Percentiles rank a stretch among this genome's conserved stretches.
Conservation (phyloP, 1,140 invertebrate genomes). For the Zelostemma sp. region DNA sequence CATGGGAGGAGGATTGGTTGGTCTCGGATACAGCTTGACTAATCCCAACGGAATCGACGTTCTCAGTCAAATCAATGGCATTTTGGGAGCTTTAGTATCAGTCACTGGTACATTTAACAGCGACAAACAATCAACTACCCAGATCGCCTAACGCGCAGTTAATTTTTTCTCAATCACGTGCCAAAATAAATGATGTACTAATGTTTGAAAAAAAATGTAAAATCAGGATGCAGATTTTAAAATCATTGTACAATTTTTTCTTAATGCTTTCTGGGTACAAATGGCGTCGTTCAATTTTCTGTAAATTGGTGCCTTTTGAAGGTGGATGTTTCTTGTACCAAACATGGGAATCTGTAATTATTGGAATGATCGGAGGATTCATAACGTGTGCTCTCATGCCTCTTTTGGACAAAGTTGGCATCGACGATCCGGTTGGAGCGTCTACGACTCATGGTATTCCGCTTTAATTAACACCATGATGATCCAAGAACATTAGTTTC, state of each 20-base stretch:
- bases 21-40: constrained; percentile 77
- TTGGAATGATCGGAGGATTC: constrained; percentile 84
- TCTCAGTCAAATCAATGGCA: constrained; percentile 89
- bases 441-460: constrained; percentile 86
- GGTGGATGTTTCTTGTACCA: constrained; percentile 91
- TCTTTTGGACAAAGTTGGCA: constrained; percentile 79
- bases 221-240: too few relatives aligned
- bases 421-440: constrained; percentile 94
- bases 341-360: constrained; percentile 87
- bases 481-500: too few relatives aligned
- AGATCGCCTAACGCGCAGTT: too few relatives aligned
- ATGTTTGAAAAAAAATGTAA: too few relatives aligned
- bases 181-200: too few relatives aligned
- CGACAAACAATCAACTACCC: too few relatives aligned
- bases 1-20: constrained; percentile 87
- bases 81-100: constrained; percentile 87
- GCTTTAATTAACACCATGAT: too few relatives aligned
- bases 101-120: constrained; percentile 84
- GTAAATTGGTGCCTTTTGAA: constrained; percentile 46
- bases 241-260: too few relatives aligned
- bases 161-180: too few relatives aligned
- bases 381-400: constrained; percentile 80
- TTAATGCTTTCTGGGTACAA: too few relatives aligned
- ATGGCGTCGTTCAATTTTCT: too few relatives aligned
- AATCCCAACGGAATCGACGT: constrained; percentile 84